Percentiles rank a stretch among this genome's conserved stretches.
phyloP scores from a whole-genome alignment of 2,113 vertebrate species.

The Pollimyrus isidori region DNA sequence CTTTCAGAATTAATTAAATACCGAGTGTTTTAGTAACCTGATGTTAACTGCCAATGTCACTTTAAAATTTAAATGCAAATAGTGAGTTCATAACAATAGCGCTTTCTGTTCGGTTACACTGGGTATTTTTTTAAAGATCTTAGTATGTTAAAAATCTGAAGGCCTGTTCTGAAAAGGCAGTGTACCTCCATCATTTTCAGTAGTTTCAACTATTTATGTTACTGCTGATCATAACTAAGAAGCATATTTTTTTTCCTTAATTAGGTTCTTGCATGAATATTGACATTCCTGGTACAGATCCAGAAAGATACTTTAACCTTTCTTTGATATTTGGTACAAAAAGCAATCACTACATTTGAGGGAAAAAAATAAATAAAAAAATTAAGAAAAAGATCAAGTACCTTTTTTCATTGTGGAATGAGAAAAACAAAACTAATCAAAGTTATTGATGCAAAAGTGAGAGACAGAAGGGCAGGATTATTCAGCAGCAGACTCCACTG shows the following conservation, averaged over 20 bases:
- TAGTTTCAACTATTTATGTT: not conserved
- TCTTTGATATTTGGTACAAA: not conserved
- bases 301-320: not conserved
- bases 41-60: not conserved
- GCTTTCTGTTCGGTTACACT: not conserved
- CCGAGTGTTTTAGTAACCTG: not conserved
- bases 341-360: not conserved
- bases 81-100: not conserved
- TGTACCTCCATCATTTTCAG: not conserved
- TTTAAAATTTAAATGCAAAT: constrained; percentile 5
- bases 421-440: not conserved
- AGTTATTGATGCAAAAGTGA: not conserved
- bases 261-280: not conserved
- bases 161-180: not conserved
- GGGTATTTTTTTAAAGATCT: not conserved
- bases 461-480: not conserved
- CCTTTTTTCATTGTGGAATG: not conserved
- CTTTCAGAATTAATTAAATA: not conserved
- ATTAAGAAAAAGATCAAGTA: not conserved
- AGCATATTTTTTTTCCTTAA: not conserved
- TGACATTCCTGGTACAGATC: not conserved
- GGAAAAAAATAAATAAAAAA: not conserved
- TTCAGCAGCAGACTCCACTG: not conserved
- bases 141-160: not conserved
- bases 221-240: not conserved